These are phyloP conservation scores for Cheilosia vernalis DNA, from an alignment of 2,888 invertebrate genomes.

Conservation along the genomic window DNA sequence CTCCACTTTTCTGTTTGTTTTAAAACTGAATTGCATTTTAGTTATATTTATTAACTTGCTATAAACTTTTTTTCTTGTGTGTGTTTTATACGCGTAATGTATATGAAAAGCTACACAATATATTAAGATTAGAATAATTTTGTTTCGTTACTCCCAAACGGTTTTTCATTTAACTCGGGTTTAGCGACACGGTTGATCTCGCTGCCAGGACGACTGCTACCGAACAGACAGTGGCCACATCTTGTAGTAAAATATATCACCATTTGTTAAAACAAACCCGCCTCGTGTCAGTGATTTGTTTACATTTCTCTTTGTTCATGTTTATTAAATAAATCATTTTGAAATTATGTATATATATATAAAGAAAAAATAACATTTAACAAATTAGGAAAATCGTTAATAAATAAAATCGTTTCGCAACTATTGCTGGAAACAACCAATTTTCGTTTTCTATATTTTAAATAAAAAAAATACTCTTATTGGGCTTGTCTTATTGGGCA, in stretches of 20 bases:
- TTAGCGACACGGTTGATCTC: slow-evolving; percentile 6
- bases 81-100: slow-evolving; percentile 55
- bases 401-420: slow-evolving; percentile 31
- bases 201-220: not conserved
- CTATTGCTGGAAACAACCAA: slow-evolving; percentile 16
- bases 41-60: slow-evolving; percentile 8
- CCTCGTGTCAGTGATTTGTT: slow-evolving; percentile 12
- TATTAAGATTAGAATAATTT: slow-evolving; percentile 60
- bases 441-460: slow-evolving; percentile 6
- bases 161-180: slow-evolving; percentile 41
- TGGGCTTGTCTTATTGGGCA: slow-evolving; percentile 6
- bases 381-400: slow-evolving; percentile 19
- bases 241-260: slow-evolving; percentile 53
- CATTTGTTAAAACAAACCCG: slow-evolving; percentile 38
- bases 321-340: slow-evolving; percentile 58
- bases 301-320: slow-evolving; percentile 23
- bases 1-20: slow-evolving; percentile 21
- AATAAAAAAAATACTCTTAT: slow-evolving; percentile 27
- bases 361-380: slow-evolving; percentile 55
- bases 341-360: slow-evolving; percentile 28
- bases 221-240: slow-evolving; percentile 36
- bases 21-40: slow-evolving; percentile 47
- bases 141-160: slow-evolving; percentile 39
- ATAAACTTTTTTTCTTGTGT: slow-evolving; percentile 30
- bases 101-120: slow-evolving; percentile 69